Evolutionary conservation across 2,888 invertebrate genomes (phyloP).

Genomic region (Melikaiella ostensackeni): DNA sequence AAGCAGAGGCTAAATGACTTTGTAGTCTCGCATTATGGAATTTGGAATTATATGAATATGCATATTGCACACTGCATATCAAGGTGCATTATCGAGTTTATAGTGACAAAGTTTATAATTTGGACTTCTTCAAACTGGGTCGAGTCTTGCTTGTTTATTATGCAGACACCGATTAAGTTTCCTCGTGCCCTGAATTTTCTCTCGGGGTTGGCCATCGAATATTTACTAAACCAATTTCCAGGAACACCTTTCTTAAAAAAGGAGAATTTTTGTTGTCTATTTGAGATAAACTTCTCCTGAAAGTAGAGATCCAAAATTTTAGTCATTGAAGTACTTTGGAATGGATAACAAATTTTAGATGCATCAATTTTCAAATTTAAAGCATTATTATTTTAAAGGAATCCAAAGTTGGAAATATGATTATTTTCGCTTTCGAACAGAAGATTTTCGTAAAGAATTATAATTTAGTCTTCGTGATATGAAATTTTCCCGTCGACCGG

Average conservation of each 20-base stretch:
- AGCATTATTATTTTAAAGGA: not conserved
- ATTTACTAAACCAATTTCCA: not conserved
- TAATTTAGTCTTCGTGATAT: no score
- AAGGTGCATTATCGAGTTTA: constrained; percentile 1
- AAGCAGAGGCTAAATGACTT: not conserved
- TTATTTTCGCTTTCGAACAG: no score
- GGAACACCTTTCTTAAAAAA: not conserved
- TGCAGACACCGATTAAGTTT: not conserved
- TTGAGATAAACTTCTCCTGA: no score
- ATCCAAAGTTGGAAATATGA: not conserved
- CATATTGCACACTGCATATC: not conserved
- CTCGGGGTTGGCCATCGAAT: not conserved
- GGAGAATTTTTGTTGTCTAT: not conserved
- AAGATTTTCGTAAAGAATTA: no score
- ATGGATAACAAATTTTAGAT: no score
- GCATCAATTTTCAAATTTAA: no score
- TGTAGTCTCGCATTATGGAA: not conserved
- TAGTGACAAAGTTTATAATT: constrained; percentile 19
- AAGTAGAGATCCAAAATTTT: no score
- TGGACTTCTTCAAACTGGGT: constrained; percentile 17
- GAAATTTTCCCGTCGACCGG: no score
- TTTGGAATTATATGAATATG: not conserved
- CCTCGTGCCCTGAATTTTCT: not conserved
- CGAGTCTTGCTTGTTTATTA: not conserved
- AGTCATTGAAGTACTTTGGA: no score